Evolutionary conservation across 2,113 vertebrate species (phyloP).

Genomic region (Pangasianodon gigas): DNA sequence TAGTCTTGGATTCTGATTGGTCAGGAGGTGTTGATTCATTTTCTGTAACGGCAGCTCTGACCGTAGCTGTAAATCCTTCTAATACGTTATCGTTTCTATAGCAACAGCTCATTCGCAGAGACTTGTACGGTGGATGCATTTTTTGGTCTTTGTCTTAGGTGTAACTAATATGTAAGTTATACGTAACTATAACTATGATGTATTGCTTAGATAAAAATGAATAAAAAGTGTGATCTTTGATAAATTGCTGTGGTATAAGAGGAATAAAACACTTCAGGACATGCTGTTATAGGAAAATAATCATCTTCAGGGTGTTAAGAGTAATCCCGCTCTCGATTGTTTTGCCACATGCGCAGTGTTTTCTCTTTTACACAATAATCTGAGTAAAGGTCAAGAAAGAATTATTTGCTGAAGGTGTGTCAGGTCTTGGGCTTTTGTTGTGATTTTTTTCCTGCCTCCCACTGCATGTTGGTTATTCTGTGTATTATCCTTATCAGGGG

Average conservation of each 20-base stretch:
- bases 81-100: neutral
- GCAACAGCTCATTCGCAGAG: neutral
- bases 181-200: too few relatives aligned
- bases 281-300: too few relatives aligned
- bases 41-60: too few relatives aligned
- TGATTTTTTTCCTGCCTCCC: neutral
- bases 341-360: neutral
- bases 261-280: too few relatives aligned
- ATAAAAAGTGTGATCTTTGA: too few relatives aligned
- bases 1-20: too few relatives aligned
- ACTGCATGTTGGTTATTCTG: neutral
- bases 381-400: neutral
- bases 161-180: too few relatives aligned
- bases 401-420: constrained; percentile 32
- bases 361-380: neutral
- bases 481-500: constrained; percentile 3
- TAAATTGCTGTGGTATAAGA: too few relatives aligned
- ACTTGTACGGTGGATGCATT: neutral
- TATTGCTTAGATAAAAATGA: too few relatives aligned
- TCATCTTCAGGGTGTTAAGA: too few relatives aligned
- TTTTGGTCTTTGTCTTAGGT: neutral
- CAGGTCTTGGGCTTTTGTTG: neutral
- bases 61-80: too few relatives aligned
- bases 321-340: neutral
- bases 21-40: too few relatives aligned